A percentile compares a stretch with the other conserved stretches of the same genome.
phyloP scores from a whole-genome alignment of 2,797 vertebrate genomes.

The Danio albolineatus region DNA sequence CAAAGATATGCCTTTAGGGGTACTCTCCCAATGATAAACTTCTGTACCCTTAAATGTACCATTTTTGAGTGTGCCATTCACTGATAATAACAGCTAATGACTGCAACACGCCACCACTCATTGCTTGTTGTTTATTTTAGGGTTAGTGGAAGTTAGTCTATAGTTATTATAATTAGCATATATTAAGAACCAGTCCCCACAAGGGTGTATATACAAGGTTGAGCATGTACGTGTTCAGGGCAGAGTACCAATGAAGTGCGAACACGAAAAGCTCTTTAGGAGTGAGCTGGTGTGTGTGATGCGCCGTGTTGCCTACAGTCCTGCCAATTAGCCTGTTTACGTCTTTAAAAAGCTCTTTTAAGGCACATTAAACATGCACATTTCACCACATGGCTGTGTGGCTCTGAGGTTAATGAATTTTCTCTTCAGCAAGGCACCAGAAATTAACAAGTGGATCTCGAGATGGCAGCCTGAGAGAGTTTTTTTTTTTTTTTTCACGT shows the following conservation, averaged over 20 bases:
- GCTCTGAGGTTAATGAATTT: conserved; percentile 84
- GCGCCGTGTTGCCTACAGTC: conserved; percentile 63
- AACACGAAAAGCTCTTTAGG: conserved; percentile 65
- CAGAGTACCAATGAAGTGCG: conserved; percentile 55
- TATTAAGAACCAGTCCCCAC: not conserved
- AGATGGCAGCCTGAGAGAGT: conserved; percentile 70
- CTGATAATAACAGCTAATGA: not conserved
- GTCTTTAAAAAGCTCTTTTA: conserved; percentile 81
- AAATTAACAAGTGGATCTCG: conserved; percentile 78
- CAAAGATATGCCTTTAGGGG: not conserved
- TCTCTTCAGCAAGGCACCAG: conserved; percentile 74
- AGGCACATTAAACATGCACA: conserved; percentile 83
- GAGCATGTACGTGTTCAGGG: conserved; percentile 33
- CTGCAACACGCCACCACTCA: not conserved
- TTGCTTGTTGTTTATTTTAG: conserved; percentile 62
- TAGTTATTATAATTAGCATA: conserved; percentile 11
- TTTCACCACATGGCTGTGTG: conserved; percentile 76
- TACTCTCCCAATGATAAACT: not conserved
- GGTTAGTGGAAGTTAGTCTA: conserved; percentile 60
- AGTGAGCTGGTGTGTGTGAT: conserved; percentile 76
- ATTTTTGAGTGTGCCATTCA: not conserved
- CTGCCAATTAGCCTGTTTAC: conserved; percentile 78
- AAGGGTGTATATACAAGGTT: conserved; percentile 54
- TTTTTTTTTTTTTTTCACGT: conserved; percentile 54
- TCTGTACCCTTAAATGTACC: not conserved